Base-by-base conservation (phyloP, 2,888 invertebrate genomes). In the Drosophila conformis region DNA sequence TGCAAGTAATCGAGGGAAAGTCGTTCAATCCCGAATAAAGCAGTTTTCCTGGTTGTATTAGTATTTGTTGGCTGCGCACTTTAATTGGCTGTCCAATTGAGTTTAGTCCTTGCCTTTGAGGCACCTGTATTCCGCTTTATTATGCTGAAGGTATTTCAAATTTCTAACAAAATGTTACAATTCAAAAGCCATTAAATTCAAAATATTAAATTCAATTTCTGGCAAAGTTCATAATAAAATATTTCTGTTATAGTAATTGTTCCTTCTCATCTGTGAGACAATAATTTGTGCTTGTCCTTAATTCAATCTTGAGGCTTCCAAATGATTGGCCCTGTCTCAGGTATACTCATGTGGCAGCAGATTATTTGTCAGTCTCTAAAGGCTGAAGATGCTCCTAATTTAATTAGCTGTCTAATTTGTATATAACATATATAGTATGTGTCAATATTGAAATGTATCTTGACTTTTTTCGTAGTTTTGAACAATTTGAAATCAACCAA, bases 81-180 rank as follows among this genome's bases (percentile, higher is more conserved):
- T 73, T 35, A 81, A 76, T 82, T 78, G 69, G 64, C 69, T 72
- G 66, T 85, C 70, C 72, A 82, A 78, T 73, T 85, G 64, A 73
- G 46, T 62, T 63, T 27, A 53, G 46, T 53, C 15, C 13, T 46
- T 49, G 52, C 8, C 48, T 33, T 42, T 29, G 52, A 56, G 56
- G 21, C 42, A 8, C 25, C 13, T 52, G 58, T 5, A 27, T 27
- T 21, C 54, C 5, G 6, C 36, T 1, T 57, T 8, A n/a, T 25
- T 36, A 57, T 10, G 10, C 42, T 1, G 15, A n/a, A 27, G 42
- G 15, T n/a, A 56, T 31, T 36, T 13, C 11, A 29, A 21, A 46
- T 56, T 58, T 33, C 46, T 31, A 18, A 46, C 10, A 15, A 53
- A 38, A 31, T 46, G 18, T n/a, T 15, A 4, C 29, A 48, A 27